Evolutionary conservation across 1,140 invertebrate genomes (phyloP).

Genomic region (Sipha flava): DNA sequence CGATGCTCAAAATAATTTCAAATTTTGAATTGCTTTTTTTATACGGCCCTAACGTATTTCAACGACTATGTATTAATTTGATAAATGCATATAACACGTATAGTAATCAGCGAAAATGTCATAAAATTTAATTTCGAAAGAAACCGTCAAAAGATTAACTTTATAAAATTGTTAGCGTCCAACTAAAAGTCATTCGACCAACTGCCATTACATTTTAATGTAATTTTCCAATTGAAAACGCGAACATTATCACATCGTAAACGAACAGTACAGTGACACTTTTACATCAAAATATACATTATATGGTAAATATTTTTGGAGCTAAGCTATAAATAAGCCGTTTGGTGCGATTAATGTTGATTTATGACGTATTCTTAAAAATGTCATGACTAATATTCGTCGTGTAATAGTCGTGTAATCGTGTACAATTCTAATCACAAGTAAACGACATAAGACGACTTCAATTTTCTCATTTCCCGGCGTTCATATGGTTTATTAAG

Average conservation of each 20-base stretch:
- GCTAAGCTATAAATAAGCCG: not conserved
- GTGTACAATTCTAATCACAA: not conserved
- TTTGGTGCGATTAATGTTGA: not conserved
- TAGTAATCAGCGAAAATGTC: not conserved
- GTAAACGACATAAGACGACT: not conserved
- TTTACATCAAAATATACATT: too few species aligned
- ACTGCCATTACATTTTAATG: not conserved
- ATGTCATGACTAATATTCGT: not conserved
- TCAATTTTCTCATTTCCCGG: not conserved
- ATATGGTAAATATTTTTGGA: not conserved
- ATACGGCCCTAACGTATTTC: too few species aligned
- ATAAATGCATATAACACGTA: not conserved
- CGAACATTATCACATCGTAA: not conserved
- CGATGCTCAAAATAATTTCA: too few species aligned
- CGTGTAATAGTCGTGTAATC: too few species aligned
- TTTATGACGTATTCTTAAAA: not conserved
- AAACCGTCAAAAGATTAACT: not conserved
- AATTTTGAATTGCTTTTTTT: too few species aligned
- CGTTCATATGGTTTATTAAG: not conserved
- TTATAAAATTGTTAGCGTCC: not conserved
- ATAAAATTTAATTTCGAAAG: not conserved
- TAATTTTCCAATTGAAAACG: not conserved
- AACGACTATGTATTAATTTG: too few species aligned
- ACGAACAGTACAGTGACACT: not conserved
- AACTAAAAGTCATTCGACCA: not conserved